These are phyloP conservation scores for Orestias chungarensis DNA, from an alignment of 2,797 vertebrate species.

Conservation along the genomic window DNA sequence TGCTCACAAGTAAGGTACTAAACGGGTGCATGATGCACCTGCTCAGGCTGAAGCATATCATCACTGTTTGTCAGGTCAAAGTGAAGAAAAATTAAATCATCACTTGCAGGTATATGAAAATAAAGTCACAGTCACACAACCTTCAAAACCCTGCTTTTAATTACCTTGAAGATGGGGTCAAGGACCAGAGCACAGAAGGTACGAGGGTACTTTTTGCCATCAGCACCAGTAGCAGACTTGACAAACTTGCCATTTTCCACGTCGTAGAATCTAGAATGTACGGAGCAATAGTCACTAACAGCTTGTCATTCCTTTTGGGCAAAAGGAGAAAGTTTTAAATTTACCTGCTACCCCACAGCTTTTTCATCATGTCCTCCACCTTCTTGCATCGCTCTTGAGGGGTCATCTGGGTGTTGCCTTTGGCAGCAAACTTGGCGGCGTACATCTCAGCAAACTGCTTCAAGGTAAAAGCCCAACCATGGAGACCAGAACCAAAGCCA, in stretches of 20 bases:
- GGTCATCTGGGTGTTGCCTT: constrained; percentile 85
- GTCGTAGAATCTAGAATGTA: constrained; percentile 83
- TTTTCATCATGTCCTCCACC: constrained; percentile 99
- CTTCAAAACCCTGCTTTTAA: background rate
- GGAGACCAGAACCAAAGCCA: constrained; percentile 94
- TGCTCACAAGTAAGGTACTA: background rate
- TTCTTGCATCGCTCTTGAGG: constrained; percentile 88
- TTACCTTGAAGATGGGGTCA: constrained; percentile 93
- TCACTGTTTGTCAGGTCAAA: constrained; percentile 96
- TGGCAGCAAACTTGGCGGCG: constrained; percentile 90
- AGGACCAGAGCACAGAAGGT: constrained; percentile 90
- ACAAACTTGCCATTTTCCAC: constrained; percentile 85
- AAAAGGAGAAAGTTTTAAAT: constrained; percentile 25
- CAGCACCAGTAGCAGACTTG: constrained; percentile 76
- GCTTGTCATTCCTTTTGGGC: background rate
- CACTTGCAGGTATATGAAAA: constrained; percentile 66
- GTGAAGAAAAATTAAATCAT: constrained; percentile 95
- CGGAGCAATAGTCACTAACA: background rate
- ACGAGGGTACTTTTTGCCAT: constrained; percentile 84
- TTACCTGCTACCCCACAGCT: constrained; percentile 94
- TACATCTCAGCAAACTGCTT: constrained; percentile 99
- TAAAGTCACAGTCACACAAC: background rate
- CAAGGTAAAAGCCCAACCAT: constrained; percentile 96
- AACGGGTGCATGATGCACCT: constrained; percentile 1
- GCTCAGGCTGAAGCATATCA: constrained; percentile 82